These are phyloP conservation scores for Styela plicata DNA, from an alignment of 23 tunicate species.

Conservation along the genomic window DNA sequence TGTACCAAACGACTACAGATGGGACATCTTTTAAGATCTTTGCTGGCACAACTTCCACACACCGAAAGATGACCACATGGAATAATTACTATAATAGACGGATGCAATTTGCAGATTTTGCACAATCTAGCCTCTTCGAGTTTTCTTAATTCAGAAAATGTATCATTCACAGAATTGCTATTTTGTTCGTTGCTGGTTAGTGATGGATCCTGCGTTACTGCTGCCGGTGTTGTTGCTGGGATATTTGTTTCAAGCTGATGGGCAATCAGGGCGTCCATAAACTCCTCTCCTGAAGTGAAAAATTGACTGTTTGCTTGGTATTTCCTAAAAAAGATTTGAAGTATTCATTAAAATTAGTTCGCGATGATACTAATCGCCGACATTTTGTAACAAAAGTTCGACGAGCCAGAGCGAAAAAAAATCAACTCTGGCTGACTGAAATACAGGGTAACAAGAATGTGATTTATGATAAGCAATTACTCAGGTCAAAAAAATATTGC, in stretches of 20 bases:
- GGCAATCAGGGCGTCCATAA: conserved; percentile 8
- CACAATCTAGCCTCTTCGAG: conserved; percentile 7
- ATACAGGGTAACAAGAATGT: no score
- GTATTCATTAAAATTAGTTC: no score
- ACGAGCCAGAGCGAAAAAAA: no score
- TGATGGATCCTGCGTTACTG: not conserved
- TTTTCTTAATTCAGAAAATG: not conserved
- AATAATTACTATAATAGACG: conserved; percentile 12
- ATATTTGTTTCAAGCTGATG: not conserved
- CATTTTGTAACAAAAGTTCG: no score
- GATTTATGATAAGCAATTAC: no score
- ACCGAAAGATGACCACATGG: conserved; percentile 31
- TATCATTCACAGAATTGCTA: not conserved
- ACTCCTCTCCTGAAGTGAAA: conserved; percentile 12
- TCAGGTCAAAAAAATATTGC: no score
- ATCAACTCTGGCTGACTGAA: no score
- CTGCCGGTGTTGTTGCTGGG: not conserved
- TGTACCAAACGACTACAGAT: conserved; percentile 24
- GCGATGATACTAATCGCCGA: no score
- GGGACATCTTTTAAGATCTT: conserved; percentile 31
- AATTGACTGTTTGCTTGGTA: conserved; percentile 15
- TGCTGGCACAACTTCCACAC: not conserved
- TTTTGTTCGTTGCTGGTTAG: not conserved
- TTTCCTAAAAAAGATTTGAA: conserved; percentile 20
- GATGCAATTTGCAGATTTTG: not conserved